Evolutionary conservation across 2,888 invertebrate genomes (phyloP), one percentile per base, ranked within the genome.

Genomic region (Empis livida): DNA sequence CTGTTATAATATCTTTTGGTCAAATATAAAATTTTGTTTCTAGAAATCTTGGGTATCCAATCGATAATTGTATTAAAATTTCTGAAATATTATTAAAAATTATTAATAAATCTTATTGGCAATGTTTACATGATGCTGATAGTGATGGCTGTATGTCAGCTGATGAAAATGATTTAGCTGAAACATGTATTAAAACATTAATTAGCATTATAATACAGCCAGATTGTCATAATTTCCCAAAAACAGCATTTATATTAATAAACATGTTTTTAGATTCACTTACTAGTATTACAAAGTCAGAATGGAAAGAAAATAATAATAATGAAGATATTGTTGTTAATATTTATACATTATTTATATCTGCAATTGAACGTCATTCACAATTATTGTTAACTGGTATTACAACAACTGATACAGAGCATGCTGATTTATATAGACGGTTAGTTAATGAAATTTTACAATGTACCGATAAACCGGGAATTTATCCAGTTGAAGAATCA

Each of bases 401-500:
- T 10, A 61, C 64, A 9, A 59, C 63, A 3, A 60, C 62, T 4
- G 65, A 67, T 52, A 61, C 63, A 1, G 71, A 76, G 39, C 63
- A 73, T 31, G 72, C 73, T 16, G 71, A 75, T 52, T 70, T 78
- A 16, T 74, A 77, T 35, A 69, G 61, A 38, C 73, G 78, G 48
- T 63, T 91, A 40, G 75, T 93, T 1, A 77, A 81, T 51, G 74
- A 87, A 47, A 73, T 92, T 51, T 68, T 94, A 45, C 78, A 81
- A 47, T 90, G 90, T 59, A 86, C 89, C 40, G 82, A 82, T 51
- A 78, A 82, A 52, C 79, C 70, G 3, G 93, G 93, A 0, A 78
- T 84, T 54, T 94, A 88, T 71, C 93, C 93, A 0, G 75, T 84
- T 5, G 88, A 94, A 60, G 95, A 94, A 69, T 83, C 80, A 0